Percentiles rank a stretch among this genome's conserved stretches.
Conservation (phyloP, 2,113 vertebrate genomes). For the Columba janthina region DNA sequence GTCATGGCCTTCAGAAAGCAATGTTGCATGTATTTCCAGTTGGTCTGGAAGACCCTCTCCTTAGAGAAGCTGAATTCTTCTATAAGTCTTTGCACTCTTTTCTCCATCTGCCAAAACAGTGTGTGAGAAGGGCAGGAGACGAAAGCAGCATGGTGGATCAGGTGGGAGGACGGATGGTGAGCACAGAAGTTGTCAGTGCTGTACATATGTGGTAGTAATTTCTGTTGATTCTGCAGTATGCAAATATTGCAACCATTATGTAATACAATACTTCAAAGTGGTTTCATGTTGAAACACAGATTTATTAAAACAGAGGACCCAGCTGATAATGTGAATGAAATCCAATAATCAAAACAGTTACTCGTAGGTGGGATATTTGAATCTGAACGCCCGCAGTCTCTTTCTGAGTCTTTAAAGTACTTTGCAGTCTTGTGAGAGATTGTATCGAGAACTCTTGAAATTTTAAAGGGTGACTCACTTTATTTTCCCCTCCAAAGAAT, state of each 20-base stretch:
- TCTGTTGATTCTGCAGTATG: background rate
- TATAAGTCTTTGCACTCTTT: background rate
- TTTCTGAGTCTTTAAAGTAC: background rate
- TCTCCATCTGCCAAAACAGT: background rate
- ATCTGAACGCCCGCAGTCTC: background rate
- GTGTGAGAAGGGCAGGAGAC: background rate
- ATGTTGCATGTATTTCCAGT: background rate
- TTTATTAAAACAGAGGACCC: background rate
- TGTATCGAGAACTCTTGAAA: background rate
- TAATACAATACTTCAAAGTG: background rate
- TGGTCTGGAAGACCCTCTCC: background rate
- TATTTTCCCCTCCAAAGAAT: constrained; percentile 40
- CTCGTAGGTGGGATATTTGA: background rate
- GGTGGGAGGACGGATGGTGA: accelerated
- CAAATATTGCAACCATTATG: background rate
- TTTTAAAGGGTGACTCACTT: constrained; percentile 51
- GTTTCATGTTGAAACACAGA: background rate
- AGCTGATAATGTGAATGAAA: background rate
- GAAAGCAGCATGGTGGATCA: background rate
- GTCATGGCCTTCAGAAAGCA: background rate
- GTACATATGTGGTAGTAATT: background rate
- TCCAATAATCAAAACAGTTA: background rate
- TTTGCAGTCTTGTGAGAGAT: background rate
- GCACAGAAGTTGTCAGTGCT: background rate
- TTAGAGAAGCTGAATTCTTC: background rate